Evolutionary conservation across 1,140 invertebrate genomes (phyloP).

Genomic region (Drosophila melanogaster): DNA sequence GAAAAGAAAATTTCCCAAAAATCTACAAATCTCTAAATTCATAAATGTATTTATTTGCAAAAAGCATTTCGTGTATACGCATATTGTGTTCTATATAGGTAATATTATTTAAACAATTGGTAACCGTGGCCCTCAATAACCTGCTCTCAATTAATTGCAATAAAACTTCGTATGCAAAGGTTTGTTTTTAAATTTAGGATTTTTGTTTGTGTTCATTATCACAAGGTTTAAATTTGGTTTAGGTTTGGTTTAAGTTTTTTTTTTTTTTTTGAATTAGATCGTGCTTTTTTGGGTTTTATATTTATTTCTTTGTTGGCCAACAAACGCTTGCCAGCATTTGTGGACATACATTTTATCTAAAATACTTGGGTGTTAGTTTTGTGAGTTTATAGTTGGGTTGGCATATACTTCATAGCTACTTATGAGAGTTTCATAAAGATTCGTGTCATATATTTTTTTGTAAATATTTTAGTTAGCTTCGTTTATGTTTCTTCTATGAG

Average conservation of each 20-base stretch:
- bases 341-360: conserved; percentile 75
- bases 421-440: conserved; percentile 45
- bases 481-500: conserved; percentile 52
- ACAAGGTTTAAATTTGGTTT: conserved; percentile 77
- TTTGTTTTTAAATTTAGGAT: conserved; percentile 30
- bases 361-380: conserved; percentile 66
- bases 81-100: conserved; percentile 49
- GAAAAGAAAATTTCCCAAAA: conserved; percentile 43
- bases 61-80: conserved; percentile 52
- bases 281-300: conserved; percentile 42
- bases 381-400: conserved; percentile 55
- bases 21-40: conserved; percentile 43
- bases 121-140: conserved; percentile 77
- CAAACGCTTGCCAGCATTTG: conserved; percentile 42
- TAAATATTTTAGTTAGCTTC: conserved; percentile 48
- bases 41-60: conserved; percentile 50
- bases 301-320: conserved; percentile 36
- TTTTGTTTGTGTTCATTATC: conserved; percentile 59
- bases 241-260: conserved; percentile 44
- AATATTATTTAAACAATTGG: conserved; percentile 64
- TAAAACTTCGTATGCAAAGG: conserved; percentile 62
- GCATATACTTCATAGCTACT: conserved; percentile 54
- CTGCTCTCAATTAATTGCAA: conserved; percentile 70
- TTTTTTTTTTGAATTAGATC: conserved; percentile 28
- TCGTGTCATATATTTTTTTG: conserved; percentile 37